Evolutionary conservation across 2,888 invertebrate species (phyloP), one percentile per base, ranked within the genome.

Genomic region (Pocota personata): DNA sequence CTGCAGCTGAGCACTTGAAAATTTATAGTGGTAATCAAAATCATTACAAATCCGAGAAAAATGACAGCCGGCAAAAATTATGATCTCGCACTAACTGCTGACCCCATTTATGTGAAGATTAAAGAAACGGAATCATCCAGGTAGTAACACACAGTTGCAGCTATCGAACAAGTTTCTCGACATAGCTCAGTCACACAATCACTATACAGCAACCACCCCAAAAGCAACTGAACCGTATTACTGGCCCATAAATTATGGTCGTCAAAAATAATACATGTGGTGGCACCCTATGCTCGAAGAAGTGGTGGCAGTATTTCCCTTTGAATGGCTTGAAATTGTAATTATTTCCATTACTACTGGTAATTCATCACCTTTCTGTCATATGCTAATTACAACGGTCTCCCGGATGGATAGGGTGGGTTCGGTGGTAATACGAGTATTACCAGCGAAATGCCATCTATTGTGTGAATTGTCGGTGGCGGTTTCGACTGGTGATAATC

Each of bases 311-410:
- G 55, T 19, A 32, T 66, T 60, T 76, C 58, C 71, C 64, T 72
- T 55, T 79, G 55, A 60, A 66, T 66, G 43, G 66, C 58, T 76
- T 72, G 57, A 67, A 77, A 86, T 82, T 86, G 72, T 82, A 86
- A 86, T 86, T 82, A 71, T 86, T 86, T 60, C 86, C 82, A 77
- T 77, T 82, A 86, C 77, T 72, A 62, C 82, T 72, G 52, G 82
- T 60, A 82, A 86, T 86, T 86, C 86, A 86, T 86, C 86, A 86
- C 86, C 72, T 86, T 86, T 86, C 76, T 82, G 86, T 77, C 86
- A 82, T 86, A 86, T 86, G 86, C 76, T 86, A 86, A 86, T 86
- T 86, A 73, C 66, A 60, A 64, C 32, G 64, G 50, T 66, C 60
- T 57, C 37, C 27, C 40, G 16, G 52, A 43, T 48, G 24, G 35